phyloP scores from a whole-genome alignment of 2,888 invertebrate genomes.

The Bursaphelenchus okinawaensis region DNA sequence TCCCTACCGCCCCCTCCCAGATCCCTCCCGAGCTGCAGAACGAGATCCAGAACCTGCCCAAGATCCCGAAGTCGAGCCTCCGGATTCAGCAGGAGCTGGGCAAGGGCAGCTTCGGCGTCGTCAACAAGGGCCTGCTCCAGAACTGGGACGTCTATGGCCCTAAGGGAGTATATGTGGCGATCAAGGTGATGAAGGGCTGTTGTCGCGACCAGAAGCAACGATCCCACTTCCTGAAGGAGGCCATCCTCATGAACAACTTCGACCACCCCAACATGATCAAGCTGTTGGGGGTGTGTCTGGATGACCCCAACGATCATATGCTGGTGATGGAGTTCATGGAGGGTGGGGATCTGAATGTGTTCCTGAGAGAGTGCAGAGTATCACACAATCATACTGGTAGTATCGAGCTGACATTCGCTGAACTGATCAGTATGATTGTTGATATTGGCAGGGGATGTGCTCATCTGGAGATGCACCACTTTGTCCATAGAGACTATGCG shows the following conservation, averaged over 20 bases:
- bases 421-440: conserved; percentile 83
- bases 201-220: not conserved
- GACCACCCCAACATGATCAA: conserved; percentile 89
- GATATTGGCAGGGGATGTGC: conserved; percentile 91
- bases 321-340: conserved; percentile 96
- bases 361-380: conserved; percentile 75
- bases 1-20: conserved; percentile 22
- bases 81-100: conserved; percentile 82
- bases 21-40: conserved; percentile 34
- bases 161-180: conserved; percentile 74
- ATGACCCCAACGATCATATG: conserved; percentile 80
- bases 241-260: conserved; percentile 89
- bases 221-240: conserved; percentile 85
- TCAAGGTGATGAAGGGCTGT: conserved; percentile 67
- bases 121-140: conserved; percentile 81
- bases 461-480: conserved; percentile 92
- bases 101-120: conserved; percentile 93
- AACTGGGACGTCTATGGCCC: conserved; percentile 65
- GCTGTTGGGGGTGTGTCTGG: conserved; percentile 85
- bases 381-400: conserved; percentile 12
- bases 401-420: conserved; percentile 68
- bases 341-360: conserved; percentile 86
- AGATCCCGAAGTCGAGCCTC: conserved; percentile 79
- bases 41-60: conserved; percentile 67
- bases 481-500: conserved; percentile 87